Percentiles rank a stretch among this genome's conserved stretches.
These are phyloP conservation scores for Euura lappo DNA, from an alignment of 1,140 invertebrate species.

Conservation along the genomic window DNA sequence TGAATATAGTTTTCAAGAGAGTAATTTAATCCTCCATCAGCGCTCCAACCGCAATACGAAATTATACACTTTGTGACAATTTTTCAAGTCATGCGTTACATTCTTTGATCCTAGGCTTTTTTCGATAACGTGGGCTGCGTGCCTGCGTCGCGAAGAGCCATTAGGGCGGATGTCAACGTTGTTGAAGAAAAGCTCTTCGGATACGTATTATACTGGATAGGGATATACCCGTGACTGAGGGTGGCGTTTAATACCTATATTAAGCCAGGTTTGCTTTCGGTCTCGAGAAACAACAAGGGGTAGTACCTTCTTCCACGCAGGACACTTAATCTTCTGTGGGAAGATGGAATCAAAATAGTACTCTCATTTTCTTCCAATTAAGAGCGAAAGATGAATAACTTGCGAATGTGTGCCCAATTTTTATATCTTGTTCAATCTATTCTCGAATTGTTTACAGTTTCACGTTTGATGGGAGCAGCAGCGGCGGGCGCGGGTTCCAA, in stretches of 20 bases:
- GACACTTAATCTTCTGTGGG: slow-evolving; percentile 9
- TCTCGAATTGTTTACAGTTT: slow-evolving; percentile 70
- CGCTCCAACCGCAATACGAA: too few relatives aligned
- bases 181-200: too few relatives aligned
- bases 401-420: neutral
- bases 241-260: neutral
- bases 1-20: too few relatives aligned
- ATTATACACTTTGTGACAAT: too few relatives aligned
- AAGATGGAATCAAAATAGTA: too few relatives aligned
- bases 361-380: neutral
- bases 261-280: neutral
- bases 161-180: too few relatives aligned
- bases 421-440: slow-evolving; percentile 37
- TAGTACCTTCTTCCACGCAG: neutral
- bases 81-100: too few relatives aligned
- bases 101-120: too few relatives aligned
- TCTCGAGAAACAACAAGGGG: neutral
- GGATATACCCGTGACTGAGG: neutral
- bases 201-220: too few relatives aligned
- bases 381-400: neutral
- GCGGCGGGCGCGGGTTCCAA: slow-evolving; percentile 71
- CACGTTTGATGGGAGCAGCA: slow-evolving; percentile 84
- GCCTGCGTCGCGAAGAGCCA: too few relatives aligned
- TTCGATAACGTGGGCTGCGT: too few relatives aligned
- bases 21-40: too few relatives aligned